Conservation (phyloP, 1,140 invertebrate species). For the Calycopis cecrops region DNA sequence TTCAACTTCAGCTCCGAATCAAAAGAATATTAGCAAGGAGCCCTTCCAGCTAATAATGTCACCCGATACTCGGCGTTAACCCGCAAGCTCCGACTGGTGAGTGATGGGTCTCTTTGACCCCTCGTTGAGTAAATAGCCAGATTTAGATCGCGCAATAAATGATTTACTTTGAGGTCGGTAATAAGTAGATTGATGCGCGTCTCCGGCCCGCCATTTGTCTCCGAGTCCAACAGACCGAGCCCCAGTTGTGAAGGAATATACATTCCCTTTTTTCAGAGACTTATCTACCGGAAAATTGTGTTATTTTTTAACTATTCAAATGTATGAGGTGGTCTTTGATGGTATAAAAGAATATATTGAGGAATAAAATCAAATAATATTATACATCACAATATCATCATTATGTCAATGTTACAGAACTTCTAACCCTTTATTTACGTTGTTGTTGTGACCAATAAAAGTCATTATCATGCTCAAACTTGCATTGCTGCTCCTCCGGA, state of each 20-base stretch:
- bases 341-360: too few relatives aligned
- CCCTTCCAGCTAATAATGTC: not conserved
- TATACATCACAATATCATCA: too few relatives aligned
- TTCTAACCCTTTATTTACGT: too few relatives aligned
- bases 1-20: constrained; percentile 7
- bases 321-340: too few relatives aligned
- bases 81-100: constrained; percentile 27
- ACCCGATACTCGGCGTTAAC: constrained; percentile 11
- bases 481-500: too few relatives aligned
- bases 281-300: too few relatives aligned
- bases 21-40: constrained; percentile 6
- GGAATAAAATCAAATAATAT: too few relatives aligned
- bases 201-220: constrained; percentile 55
- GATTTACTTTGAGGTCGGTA: constrained; percentile 57
- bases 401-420: too few relatives aligned
- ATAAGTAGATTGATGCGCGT: constrained; percentile 56
- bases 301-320: not conserved
- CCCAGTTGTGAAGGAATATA: too few relatives aligned
- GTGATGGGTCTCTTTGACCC: constrained; percentile 46
- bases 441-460: too few relatives aligned
- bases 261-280: too few relatives aligned
- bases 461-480: too few relatives aligned
- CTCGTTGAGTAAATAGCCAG: constrained; percentile 60
- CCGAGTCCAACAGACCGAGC: not conserved
- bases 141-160: constrained; percentile 62